Percentiles rank a stretch among this genome's conserved stretches.
These are phyloP conservation scores for Parnassius orleans DNA, from an alignment of 2,888 invertebrate genomes.

Conservation along the genomic window DNA sequence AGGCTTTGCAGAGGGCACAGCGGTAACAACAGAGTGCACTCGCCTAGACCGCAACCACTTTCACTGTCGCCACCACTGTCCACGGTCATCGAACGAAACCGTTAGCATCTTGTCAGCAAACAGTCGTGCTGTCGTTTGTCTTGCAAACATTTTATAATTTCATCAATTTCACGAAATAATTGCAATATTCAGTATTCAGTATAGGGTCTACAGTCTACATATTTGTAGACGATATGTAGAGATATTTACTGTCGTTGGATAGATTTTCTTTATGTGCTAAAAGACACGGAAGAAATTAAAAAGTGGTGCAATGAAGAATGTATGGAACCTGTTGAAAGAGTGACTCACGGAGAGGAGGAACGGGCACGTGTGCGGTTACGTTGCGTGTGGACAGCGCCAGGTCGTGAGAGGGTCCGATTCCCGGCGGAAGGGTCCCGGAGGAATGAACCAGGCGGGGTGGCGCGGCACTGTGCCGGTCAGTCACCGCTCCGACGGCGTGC, in stretches of 20 bases:
- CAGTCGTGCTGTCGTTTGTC: slow-evolving; percentile 14
- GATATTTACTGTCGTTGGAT: not conserved
- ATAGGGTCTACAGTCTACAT: too few species aligned
- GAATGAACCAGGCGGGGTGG: slow-evolving; percentile 69
- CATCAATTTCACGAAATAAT: not conserved
- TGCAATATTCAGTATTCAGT: not conserved
- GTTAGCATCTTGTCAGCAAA: slow-evolving; percentile 28
- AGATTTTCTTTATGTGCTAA: slow-evolving; percentile 29
- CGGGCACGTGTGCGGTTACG: slow-evolving; percentile 46
- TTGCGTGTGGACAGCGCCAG: slow-evolving; percentile 44
- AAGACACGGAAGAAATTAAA: slow-evolving; percentile 23
- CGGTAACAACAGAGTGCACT: slow-evolving; percentile 38
- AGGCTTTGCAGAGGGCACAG: slow-evolving; percentile 18
- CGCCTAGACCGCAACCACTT: slow-evolving; percentile 62
- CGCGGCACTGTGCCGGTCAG: slow-evolving; percentile 79
- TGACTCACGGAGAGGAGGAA: slow-evolving; percentile 34
- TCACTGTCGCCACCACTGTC: slow-evolving; percentile 65
- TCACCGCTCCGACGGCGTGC: slow-evolving; percentile 76
- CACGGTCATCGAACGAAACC: slow-evolving; percentile 33
- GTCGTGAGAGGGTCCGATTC: slow-evolving; percentile 57
- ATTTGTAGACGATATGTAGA: too few species aligned
- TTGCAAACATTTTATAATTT: slow-evolving; percentile 28
- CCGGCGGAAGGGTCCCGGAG: slow-evolving; percentile 75
- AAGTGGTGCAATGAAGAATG: slow-evolving; percentile 33
- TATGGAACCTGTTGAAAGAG: slow-evolving; percentile 45